These are phyloP conservation scores for Dipodomys stephensi DNA, from an alignment of 2,113 vertebrate genomes.

Conservation along the genomic window DNA sequence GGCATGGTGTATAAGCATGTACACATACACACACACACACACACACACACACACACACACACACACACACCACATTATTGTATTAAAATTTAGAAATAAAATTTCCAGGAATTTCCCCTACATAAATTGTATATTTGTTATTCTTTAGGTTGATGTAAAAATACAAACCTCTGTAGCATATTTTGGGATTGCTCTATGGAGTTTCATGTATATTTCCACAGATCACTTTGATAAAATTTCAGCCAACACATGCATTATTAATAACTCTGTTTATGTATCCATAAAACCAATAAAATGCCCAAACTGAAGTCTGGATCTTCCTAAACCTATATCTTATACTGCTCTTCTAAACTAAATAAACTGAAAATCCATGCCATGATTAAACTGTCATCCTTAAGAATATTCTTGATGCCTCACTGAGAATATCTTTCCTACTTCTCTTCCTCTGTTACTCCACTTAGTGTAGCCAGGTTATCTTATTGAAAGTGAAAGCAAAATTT, in stretches of 20 bases:
- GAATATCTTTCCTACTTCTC: background rate
- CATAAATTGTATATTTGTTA: background rate
- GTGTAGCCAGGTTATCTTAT: background rate
- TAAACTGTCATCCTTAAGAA: background rate
- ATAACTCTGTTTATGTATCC: background rate
- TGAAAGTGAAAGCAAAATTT: background rate
- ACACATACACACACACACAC: too few species aligned
- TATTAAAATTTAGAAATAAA: too few species aligned
- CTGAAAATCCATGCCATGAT: background rate
- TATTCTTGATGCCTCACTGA: too few species aligned
- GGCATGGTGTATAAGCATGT: too few species aligned
- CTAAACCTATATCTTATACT: background rate
- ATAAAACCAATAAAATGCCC: background rate
- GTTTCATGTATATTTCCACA: too few species aligned
- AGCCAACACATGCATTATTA: too few species aligned
- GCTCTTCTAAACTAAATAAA: background rate
- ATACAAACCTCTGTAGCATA: background rate
- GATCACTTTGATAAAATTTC: too few species aligned
- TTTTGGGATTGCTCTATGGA: background rate
- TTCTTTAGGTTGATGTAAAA: background rate
- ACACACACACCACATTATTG: too few species aligned
- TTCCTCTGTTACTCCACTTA: background rate
- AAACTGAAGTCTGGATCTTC: background rate
- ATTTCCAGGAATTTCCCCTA: background rate
- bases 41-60: too few species aligned